Conservation (phyloP, 2,888 invertebrate genomes). For the Drosophila testacea region DNA sequence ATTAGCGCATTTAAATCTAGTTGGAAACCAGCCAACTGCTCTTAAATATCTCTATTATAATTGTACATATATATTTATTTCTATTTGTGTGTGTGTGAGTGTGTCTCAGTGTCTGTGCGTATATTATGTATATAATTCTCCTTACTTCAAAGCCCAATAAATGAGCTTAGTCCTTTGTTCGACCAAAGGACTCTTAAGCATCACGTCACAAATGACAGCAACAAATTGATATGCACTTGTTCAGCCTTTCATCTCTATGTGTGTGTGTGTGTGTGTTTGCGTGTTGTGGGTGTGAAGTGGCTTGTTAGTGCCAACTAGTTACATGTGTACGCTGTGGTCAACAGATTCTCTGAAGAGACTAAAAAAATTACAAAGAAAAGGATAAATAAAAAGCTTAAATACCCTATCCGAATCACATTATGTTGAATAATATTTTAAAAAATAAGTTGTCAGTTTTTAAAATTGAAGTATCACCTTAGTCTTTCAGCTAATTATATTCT, state of each 20-base stretch:
- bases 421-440: neutral
- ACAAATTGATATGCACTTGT: conserved; percentile 66
- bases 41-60: conserved; percentile 5
- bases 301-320: conserved; percentile 40
- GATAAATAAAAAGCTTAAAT: neutral
- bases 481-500: too few relatives aligned
- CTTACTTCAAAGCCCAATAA: conserved; percentile 23
- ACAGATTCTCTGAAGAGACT: conserved; percentile 10
- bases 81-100: neutral
- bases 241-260: conserved; percentile 19
- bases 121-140: conserved; percentile 3
- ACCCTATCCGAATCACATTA: neutral
- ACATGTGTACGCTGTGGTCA: conserved; percentile 27
- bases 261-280: conserved; percentile 1
- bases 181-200: conserved; percentile 25
- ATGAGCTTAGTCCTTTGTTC: conserved; percentile 28
- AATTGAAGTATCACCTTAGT: too few relatives aligned
- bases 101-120: neutral
- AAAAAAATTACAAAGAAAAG: neutral
- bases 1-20: conserved; percentile 60
- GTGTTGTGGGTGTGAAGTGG: conserved; percentile 24
- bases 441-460: neutral
- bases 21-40: conserved; percentile 29
- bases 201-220: conserved; percentile 55
- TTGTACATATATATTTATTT: neutral